Conservation (phyloP, 2,797 vertebrate species). For the Enteromius afrohamiltoni region DNA sequence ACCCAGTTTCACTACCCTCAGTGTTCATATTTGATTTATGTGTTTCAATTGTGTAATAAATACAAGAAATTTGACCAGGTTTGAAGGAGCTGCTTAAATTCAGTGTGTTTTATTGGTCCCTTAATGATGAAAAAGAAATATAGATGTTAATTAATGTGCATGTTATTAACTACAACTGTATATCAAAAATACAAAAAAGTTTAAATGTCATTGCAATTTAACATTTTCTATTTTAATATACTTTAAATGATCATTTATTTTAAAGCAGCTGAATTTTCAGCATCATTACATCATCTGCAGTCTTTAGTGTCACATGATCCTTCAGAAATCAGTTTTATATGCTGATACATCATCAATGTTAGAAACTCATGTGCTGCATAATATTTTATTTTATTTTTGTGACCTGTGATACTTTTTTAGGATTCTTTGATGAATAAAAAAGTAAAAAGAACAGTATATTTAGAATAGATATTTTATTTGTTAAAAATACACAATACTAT, state of each 20-base stretch:
- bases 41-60: constrained; percentile 39
- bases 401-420: not conserved
- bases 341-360: not conserved
- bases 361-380: not conserved
- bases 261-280: no score
- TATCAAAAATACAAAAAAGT: no score
- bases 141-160: no score
- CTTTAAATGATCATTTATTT: no score
- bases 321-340: not conserved
- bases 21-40: constrained; percentile 23
- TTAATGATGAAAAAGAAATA: not conserved
- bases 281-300: no score
- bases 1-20: constrained; percentile 19
- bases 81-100: not conserved
- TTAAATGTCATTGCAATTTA: no score
- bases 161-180: no score
- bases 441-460: not conserved
- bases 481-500: not conserved
- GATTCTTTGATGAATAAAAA: not conserved
- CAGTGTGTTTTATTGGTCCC: not conserved
- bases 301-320: no score
- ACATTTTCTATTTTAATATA: not conserved
- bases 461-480: no score
- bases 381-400: not conserved
- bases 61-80: not conserved